phyloP scores from a whole-genome alignment of 1,140 invertebrate genomes.

The Protaetia brevitarsis region DNA sequence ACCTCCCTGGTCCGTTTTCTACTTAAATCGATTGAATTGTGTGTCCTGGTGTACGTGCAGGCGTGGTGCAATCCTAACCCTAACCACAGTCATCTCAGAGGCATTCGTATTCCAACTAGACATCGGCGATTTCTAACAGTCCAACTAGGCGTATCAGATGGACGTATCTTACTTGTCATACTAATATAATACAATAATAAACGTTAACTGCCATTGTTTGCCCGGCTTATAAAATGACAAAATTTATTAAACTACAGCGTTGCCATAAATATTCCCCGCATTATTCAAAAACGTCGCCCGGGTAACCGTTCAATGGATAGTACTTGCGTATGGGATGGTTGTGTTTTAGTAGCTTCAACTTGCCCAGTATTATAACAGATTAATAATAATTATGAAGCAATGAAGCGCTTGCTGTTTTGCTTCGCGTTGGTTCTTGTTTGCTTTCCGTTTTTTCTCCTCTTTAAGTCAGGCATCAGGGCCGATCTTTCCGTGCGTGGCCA shows the following conservation, averaged over 20 bases:
- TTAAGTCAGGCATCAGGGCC: too few relatives aligned
- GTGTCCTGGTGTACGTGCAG: slow-evolving; percentile 26
- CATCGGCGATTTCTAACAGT: background rate
- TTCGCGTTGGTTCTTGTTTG: slow-evolving; percentile 4
- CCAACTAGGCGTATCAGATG: background rate
- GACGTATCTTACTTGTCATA: background rate
- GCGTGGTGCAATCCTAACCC: slow-evolving; percentile 24
- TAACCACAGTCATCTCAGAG: slow-evolving; percentile 10
- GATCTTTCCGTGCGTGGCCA: too few relatives aligned
- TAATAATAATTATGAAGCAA: background rate
- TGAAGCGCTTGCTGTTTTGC: background rate
- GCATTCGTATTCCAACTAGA: background rate
- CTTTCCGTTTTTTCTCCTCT: background rate
- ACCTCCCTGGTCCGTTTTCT: slow-evolving; percentile 34
- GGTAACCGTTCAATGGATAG: too few relatives aligned
- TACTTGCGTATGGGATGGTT: too few relatives aligned
- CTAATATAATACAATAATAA: slow-evolving; percentile 8
- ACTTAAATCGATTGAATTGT: slow-evolving; percentile 38
- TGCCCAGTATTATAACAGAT: background rate
- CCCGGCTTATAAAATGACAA: slow-evolving; percentile 8
- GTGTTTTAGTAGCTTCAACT: background rate
- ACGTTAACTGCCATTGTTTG: slow-evolving; percentile 22
- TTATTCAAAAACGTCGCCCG: slow-evolving; percentile 8
- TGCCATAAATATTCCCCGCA: background rate
- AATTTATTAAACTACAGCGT: background rate